Base-by-base conservation (phyloP, 2,888 invertebrate species). In the Cyrtodaria siliqua region DNA sequence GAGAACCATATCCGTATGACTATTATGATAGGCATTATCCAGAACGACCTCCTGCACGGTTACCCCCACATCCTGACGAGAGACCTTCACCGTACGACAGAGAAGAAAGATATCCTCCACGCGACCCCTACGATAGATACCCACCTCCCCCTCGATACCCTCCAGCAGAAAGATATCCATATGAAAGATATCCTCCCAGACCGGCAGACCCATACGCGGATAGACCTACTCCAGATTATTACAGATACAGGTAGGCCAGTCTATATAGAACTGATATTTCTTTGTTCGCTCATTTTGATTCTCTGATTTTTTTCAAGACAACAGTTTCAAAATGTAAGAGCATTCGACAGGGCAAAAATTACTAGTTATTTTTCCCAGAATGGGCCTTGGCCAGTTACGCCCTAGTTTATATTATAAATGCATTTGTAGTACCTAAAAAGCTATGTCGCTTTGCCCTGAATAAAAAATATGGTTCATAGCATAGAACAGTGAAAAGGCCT, bases 171-270 rank as follows among this genome's bases (percentile, higher is more conserved):
- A 67, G 72, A 33, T 82, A 82, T 20, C 70, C 76, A 56, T 83
- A 85, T 42, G 83, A 83, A 4, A 79, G 79, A 71, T 59, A 76
- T 49, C 78, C 84, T 50, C 70, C 66, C 27, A 40, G 63, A 66
- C 74, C 85, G 24, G 44, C 86, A 53, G 88, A 89, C 57, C 85
- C 88, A 0, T 90, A 90, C 67, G 86, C n/a, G n/a, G n/a, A 89
- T 61, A 78, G 83, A 40, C 85, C 85, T 9, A 82, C 85, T 52
- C 85, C 85, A 56, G 82, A 85, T 71, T 85, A 85, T 67, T 85
- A 85, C 57, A 82, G 82, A 74, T 82, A 82, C 60, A 82, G 82
- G 76, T 82, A 82, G 63, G 80, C 69, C 72, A 77, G 67, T 70
- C 69, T 64, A 79, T 38, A 12, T 12, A 38, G 16, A 16, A n/a